Evolutionary conservation across 2,113 vertebrate species (phyloP).

Genomic region (Barbus barbus): DNA sequence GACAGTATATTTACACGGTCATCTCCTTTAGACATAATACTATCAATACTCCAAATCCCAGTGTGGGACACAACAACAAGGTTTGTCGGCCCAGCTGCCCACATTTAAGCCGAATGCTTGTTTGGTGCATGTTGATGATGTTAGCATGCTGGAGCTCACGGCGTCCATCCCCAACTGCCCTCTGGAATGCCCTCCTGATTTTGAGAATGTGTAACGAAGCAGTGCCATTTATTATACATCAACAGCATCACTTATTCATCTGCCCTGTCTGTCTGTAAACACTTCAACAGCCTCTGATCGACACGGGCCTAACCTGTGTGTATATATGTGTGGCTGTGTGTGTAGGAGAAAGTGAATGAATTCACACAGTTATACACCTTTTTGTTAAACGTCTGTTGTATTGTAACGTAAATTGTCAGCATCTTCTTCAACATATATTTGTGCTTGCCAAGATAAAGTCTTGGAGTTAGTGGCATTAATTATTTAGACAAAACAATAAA

Average conservation of each 20-base stretch:
- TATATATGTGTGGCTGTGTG: constrained; percentile 13
- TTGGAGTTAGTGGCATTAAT: constrained; percentile 34
- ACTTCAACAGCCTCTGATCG: constrained; percentile 62
- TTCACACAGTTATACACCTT: constrained; percentile 17
- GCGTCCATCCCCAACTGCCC: constrained; percentile 44
- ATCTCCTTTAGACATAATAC: background rate
- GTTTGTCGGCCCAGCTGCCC: background rate
- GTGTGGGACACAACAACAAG: background rate
- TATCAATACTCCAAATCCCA: background rate
- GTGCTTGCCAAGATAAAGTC: constrained; percentile 23
- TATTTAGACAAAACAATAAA: constrained; percentile 51
- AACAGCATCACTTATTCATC: constrained; percentile 79
- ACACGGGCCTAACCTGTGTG: constrained; percentile 43
- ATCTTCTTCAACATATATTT: constrained; percentile 32
- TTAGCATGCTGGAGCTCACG: constrained; percentile 11
- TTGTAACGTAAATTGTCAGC: constrained; percentile 10
- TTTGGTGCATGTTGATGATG: constrained; percentile 30
- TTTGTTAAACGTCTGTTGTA: constrained; percentile 19
- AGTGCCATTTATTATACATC: constrained; percentile 78
- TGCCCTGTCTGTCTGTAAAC: constrained; percentile 71
- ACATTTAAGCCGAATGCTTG: constrained; percentile 21
- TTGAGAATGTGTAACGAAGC: constrained; percentile 75
- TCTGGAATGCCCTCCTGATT: constrained; percentile 72
- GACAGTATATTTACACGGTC: background rate
- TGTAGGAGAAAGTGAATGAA: constrained; percentile 34